These are phyloP conservation scores for Scyliorhinus canicula DNA, from an alignment of 2,797 vertebrate species.

Conservation along the genomic window DNA sequence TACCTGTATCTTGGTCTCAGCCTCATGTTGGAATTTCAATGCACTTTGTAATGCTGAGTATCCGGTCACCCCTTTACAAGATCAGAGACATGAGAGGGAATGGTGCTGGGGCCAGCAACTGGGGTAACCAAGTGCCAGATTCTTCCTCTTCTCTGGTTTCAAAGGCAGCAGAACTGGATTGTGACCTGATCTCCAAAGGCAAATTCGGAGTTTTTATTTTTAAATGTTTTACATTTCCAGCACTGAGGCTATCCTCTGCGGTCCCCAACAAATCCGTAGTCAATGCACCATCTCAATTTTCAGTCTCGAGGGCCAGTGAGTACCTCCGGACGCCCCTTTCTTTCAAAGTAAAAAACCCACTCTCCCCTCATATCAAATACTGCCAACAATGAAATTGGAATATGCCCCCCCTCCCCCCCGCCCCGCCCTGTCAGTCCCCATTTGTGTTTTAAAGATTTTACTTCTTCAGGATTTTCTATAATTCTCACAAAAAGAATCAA, in stretches of 20 bases:
- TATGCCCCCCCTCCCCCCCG: not conserved
- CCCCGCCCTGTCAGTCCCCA: too few species aligned
- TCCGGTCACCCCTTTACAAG: not conserved
- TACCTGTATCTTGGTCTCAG: not conserved
- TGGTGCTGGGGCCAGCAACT: not conserved
- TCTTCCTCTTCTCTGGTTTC: not conserved
- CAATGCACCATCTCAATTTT: not conserved
- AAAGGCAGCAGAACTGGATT: not conserved
- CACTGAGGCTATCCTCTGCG: not conserved
- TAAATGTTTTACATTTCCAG: not conserved
- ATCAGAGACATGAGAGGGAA: not conserved
- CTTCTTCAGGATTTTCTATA: not conserved
- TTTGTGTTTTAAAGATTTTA: not conserved
- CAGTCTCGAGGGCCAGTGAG: not conserved
- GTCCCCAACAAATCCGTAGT: not conserved
- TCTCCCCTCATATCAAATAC: not conserved
- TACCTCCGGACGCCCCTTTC: too few species aligned
- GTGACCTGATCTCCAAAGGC: not conserved
- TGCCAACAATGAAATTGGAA: not conserved
- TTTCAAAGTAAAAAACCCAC: not conserved
- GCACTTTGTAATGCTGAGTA: not conserved
- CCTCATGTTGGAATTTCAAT: not conserved
- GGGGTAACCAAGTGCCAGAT: not conserved
- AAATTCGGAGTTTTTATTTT: not conserved
- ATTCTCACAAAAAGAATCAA: not conserved